Percentiles rank a stretch among this genome's conserved stretches.
Conservation (phyloP, 2,888 invertebrate genomes). For the Bedellia somnulentella region DNA sequence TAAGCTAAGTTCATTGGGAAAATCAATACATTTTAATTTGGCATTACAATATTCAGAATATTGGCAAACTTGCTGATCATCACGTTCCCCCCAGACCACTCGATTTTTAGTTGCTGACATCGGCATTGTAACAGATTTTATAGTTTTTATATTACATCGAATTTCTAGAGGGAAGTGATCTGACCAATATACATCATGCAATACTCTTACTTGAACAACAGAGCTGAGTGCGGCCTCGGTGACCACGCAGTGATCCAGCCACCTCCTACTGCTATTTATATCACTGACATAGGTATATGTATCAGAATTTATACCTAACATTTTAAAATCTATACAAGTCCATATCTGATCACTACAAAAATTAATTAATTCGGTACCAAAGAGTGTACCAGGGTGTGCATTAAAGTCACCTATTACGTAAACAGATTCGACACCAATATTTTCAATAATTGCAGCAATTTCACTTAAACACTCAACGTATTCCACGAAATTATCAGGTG, state of each 20-base stretch:
- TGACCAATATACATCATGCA: slow-evolving; percentile 1
- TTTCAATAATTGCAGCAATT: neutral
- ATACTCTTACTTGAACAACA: neutral
- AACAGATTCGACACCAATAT: neutral
- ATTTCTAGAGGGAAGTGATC: slow-evolving; percentile 2
- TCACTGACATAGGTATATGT: slow-evolving; percentile 4
- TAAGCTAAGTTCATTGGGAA: too few species aligned
- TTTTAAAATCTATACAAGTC: slow-evolving; percentile 5
- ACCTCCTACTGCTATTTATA: neutral
- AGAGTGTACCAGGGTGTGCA: slow-evolving; percentile 3
- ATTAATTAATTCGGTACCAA: slow-evolving; percentile 4
- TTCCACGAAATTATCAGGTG: neutral
- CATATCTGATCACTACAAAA: slow-evolving; percentile 6
- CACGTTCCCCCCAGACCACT: too few species aligned
- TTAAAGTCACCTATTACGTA: slow-evolving; percentile 1
- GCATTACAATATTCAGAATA: too few species aligned
- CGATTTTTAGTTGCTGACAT: too few species aligned
- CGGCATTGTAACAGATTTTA: too few species aligned
- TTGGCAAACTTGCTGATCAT: too few species aligned
- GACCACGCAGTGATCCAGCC: slow-evolving; percentile 5
- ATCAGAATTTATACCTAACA: slow-evolving; percentile 3
- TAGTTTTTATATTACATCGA: neutral
- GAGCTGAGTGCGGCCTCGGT: neutral
- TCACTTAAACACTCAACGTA: neutral
- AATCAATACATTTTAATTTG: too few species aligned